A percentile compares a stretch with the other conserved stretches of the same genome.
Evolutionary conservation across 2,888 invertebrate species (phyloP).

Genomic region (Rhabditophanes sp.): DNA sequence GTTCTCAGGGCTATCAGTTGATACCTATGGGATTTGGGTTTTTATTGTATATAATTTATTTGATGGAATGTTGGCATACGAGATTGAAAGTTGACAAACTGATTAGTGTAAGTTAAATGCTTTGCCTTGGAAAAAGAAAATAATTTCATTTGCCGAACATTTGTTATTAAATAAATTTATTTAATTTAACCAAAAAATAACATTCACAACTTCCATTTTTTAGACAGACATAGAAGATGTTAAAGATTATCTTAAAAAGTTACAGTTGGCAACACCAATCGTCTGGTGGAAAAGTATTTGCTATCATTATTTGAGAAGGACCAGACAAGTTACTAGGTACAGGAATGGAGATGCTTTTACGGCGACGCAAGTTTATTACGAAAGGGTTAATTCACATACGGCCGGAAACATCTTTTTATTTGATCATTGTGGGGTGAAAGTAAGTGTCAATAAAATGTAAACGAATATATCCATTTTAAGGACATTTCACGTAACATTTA

Average conservation of each 20-base stretch:
- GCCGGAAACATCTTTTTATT: slow-evolving; percentile 63
- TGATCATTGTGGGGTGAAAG: slow-evolving; percentile 55
- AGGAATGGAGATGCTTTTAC: slow-evolving; percentile 67
- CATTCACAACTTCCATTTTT: slow-evolving; percentile 9
- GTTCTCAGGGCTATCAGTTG: slow-evolving; percentile 66
- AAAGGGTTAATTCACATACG: slow-evolving; percentile 63
- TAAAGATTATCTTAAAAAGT: slow-evolving; percentile 54
- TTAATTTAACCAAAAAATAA: neutral
- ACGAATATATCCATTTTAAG: slow-evolving; percentile 48
- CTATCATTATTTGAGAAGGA: slow-evolving; percentile 63
- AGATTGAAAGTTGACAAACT: slow-evolving; percentile 58
- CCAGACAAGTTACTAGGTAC: slow-evolving; percentile 55
- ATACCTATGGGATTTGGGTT: slow-evolving; percentile 65
- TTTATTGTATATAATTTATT: slow-evolving; percentile 62
- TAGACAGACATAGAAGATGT: slow-evolving; percentile 56
- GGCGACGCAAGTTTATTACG: slow-evolving; percentile 66
- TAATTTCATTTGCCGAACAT: too few species aligned
- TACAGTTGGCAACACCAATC: slow-evolving; percentile 59
- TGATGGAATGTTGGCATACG: slow-evolving; percentile 69
- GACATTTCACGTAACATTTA: slow-evolving; percentile 61
- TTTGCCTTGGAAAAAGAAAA: too few species aligned
- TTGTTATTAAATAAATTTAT: too few species aligned
- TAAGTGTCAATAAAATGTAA: slow-evolving; percentile 5
- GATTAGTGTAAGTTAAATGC: slow-evolving; percentile 33
- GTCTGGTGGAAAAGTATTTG: slow-evolving; percentile 75